Evolutionary conservation across 2,888 invertebrate species (phyloP).

Genomic region (Caenorhabditis panamensis): DNA sequence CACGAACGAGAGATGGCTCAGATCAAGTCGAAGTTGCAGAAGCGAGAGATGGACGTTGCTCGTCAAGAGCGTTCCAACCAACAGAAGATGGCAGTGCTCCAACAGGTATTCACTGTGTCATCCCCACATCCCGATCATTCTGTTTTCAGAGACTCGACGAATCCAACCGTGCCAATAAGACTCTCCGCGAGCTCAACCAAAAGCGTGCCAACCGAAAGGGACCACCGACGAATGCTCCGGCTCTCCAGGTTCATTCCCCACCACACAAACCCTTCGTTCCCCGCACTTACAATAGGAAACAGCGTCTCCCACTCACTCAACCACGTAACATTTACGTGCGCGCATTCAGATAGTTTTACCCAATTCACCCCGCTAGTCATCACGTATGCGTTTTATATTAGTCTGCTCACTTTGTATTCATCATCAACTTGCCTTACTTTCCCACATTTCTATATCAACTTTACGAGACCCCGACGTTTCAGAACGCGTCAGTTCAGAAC

Average conservation of each 20-base stretch:
- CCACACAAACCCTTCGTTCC: background rate
- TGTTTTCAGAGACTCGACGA: slow-evolving; percentile 52
- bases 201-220: slow-evolving; percentile 55
- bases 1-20: slow-evolving; percentile 66
- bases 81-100: slow-evolving; percentile 66
- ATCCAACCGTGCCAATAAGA: slow-evolving; percentile 54
- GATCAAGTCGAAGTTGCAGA: slow-evolving; percentile 68
- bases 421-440: background rate
- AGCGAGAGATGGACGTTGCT: slow-evolving; percentile 62
- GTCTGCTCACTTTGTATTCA: background rate
- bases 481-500: too few species aligned
- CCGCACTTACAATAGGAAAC: slow-evolving; percentile 1
- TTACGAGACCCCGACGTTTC: too few species aligned
- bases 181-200: slow-evolving; percentile 47
- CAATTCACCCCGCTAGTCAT: background rate
- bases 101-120: slow-evolving; percentile 21
- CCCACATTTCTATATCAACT: background rate
- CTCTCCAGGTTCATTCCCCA: slow-evolving; percentile 35
- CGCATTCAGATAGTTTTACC: slow-evolving; percentile 18
- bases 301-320: background rate
- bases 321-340: slow-evolving; percentile 6
- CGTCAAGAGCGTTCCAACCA: slow-evolving; percentile 58
- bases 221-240: slow-evolving; percentile 31
- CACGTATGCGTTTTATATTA: background rate
- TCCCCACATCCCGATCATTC: background rate